Conservation (phyloP, 2,113 vertebrate genomes). For the Willisornis vidua region DNA sequence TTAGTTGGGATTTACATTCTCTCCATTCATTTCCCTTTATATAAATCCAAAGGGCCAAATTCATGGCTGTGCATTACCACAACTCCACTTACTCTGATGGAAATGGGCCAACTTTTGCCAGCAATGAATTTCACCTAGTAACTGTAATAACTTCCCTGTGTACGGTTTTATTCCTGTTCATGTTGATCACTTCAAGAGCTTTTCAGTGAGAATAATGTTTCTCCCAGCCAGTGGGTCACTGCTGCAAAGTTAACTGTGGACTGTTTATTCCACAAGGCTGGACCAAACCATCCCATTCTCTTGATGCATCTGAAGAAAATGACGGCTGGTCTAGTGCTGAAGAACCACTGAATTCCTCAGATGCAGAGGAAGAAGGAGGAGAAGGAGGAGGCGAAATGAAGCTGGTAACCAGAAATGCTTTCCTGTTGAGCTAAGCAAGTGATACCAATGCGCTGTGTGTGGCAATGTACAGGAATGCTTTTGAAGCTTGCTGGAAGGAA, state of each 20-base stretch:
- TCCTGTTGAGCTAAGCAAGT: not conserved
- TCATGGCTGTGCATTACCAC: not conserved
- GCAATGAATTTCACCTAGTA: not conserved
- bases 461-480: not conserved
- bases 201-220: not conserved
- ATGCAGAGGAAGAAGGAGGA: slow-evolving; percentile 87
- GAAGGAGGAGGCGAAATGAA: slow-evolving; percentile 72
- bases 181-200: not conserved
- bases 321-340: slow-evolving; percentile 93
- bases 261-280: slow-evolving; percentile 80
- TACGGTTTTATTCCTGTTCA: not conserved
- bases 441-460: not conserved
- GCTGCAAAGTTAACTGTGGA: not conserved
- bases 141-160: not conserved
- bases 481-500: not conserved
- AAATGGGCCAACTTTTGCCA: not conserved
- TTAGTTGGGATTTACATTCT: not conserved
- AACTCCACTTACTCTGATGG: not conserved
- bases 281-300: slow-evolving; percentile 85
- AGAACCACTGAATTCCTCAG: slow-evolving; percentile 90
- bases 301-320: slow-evolving; percentile 89
- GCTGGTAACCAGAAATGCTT: slow-evolving; percentile 78
- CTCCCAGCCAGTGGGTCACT: not conserved
- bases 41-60: not conserved
- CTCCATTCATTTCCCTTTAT: not conserved